Percentiles rank a stretch among this genome's conserved stretches.
phyloP scores from a whole-genome alignment of 2,797 vertebrate species.

The Zenarchopterus dispar region DNA sequence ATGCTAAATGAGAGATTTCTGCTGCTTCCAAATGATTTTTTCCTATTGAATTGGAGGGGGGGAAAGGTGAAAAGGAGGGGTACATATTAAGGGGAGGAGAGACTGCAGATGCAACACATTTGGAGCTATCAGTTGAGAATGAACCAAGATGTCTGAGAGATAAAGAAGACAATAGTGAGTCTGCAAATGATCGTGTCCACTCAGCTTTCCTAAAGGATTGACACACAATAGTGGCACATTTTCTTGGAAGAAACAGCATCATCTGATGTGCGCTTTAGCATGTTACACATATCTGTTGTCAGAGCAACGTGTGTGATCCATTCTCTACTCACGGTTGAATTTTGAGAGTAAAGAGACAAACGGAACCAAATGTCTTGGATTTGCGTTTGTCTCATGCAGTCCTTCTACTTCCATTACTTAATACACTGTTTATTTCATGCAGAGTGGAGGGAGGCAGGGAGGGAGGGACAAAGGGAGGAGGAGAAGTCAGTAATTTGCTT shows the following conservation, averaged over 20 bases:
- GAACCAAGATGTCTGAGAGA: conserved; percentile 68
- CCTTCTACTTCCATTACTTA: too few relatives aligned
- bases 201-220: conserved; percentile 51
- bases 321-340: conserved; percentile 5
- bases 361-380: background rate
- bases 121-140: conserved; percentile 65
- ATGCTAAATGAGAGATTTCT: conserved; percentile 31
- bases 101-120: conserved; percentile 52
- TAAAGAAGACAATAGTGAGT: conserved; percentile 28
- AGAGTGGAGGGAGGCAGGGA: background rate
- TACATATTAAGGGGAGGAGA: conserved; percentile 5
- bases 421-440: conserved; percentile 7
- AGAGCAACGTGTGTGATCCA: conserved; percentile 3
- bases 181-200: conserved; percentile 44
- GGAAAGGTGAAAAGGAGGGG: conserved; percentile 2
- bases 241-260: conserved; percentile 37
- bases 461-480: conserved; percentile 4
- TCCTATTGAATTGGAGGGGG: background rate
- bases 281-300: conserved; percentile 4
- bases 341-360: conserved; percentile 16
- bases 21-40: conserved; percentile 34
- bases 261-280: conserved; percentile 24
- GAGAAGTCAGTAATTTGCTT: conserved; percentile 31
- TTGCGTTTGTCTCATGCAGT: conserved; percentile 21
- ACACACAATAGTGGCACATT: conserved; percentile 54